A percentile compares a stretch with the other conserved stretches of the same genome.
These are phyloP conservation scores for Orthosia cruda DNA, from an alignment of 2,888 invertebrate genomes.

Conservation along the genomic window DNA sequence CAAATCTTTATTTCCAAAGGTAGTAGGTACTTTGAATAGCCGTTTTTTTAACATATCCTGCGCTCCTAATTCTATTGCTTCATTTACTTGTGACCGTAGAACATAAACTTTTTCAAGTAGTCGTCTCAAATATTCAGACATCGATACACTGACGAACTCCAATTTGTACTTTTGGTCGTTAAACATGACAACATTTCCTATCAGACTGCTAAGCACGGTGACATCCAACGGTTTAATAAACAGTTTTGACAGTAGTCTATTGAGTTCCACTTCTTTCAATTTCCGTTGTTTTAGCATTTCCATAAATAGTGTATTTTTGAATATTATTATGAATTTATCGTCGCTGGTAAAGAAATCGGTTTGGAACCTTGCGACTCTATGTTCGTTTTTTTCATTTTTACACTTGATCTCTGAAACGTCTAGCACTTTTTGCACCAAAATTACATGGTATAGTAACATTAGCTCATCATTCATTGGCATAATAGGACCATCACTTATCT, in stretches of 20 bases:
- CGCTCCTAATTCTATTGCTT: slow-evolving; percentile 36
- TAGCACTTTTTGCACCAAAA: slow-evolving; percentile 48
- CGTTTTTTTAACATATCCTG: slow-evolving; percentile 24
- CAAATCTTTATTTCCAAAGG: slow-evolving; percentile 60
- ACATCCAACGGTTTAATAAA: slow-evolving; percentile 18
- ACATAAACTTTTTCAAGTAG: slow-evolving; percentile 34
- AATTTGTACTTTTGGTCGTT: slow-evolving; percentile 32
- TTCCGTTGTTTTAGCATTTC: slow-evolving; percentile 34
- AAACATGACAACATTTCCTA: slow-evolving; percentile 34
- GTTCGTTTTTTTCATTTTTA: slow-evolving; percentile 21
- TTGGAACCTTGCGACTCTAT: slow-evolving; percentile 41
- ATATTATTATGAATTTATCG: slow-evolving; percentile 35
- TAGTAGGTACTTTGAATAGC: slow-evolving; percentile 47
- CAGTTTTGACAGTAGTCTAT: slow-evolving; percentile 8
- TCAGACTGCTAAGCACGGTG: slow-evolving; percentile 27
- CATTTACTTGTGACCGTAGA: slow-evolving; percentile 19
- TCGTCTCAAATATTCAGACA: slow-evolving; percentile 9
- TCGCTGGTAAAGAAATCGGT: slow-evolving; percentile 34
- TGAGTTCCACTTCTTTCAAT: not conserved
- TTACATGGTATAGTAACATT: slow-evolving; percentile 45
- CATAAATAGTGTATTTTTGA: slow-evolving; percentile 34
- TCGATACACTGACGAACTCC: slow-evolving; percentile 25
- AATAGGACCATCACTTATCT: not conserved
- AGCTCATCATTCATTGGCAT: slow-evolving; percentile 51
- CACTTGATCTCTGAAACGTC: slow-evolving; percentile 31